Evolutionary conservation across 2,113 vertebrate species (phyloP).

Genomic region (Cygnus atratus): DNA sequence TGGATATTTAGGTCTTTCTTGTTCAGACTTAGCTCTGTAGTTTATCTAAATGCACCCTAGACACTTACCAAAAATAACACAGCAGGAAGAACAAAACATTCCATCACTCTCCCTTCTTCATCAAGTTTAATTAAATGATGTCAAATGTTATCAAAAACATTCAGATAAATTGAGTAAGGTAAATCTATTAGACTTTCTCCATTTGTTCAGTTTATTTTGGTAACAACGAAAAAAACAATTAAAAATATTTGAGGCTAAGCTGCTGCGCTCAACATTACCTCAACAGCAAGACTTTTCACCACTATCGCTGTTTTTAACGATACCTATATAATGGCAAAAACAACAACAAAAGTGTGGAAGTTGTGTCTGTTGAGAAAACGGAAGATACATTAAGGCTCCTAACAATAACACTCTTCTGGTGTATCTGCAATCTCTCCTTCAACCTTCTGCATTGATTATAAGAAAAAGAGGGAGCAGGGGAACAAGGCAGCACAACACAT

Average conservation of each 20-base stretch:
- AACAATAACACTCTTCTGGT: not conserved
- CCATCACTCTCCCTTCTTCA: not conserved
- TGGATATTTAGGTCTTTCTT: slow-evolving; percentile 58
- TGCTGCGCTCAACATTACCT: slow-evolving; percentile 71
- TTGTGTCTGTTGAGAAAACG: not conserved
- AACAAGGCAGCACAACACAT: not conserved
- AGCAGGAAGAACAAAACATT: slow-evolving; percentile 16
- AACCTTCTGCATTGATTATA: not conserved
- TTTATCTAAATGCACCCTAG: slow-evolving; percentile 57
- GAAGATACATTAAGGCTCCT: not conserved
- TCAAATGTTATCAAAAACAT: slow-evolving; percentile 44
- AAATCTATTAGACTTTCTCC: slow-evolving; percentile 72
- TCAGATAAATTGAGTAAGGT: slow-evolving; percentile 12
- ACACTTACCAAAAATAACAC: slow-evolving; percentile 42
- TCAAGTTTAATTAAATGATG: not conserved
- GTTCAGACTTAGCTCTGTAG: slow-evolving; percentile 22
- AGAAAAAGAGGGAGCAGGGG: not conserved
- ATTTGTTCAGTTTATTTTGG: slow-evolving; percentile 66
- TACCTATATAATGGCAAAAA: slow-evolving; percentile 43
- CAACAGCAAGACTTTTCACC: slow-evolving; percentile 75
- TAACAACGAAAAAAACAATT: slow-evolving; percentile 72
- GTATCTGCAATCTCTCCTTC: not conserved
- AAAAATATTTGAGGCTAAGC: slow-evolving; percentile 77
- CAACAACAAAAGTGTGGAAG: not conserved
- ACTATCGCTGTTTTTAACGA: slow-evolving; percentile 74